Evolutionary conservation across 2,797 vertebrate genomes (phyloP), one percentile per base, ranked within the genome.

Genomic region (Balearica regulorum): DNA sequence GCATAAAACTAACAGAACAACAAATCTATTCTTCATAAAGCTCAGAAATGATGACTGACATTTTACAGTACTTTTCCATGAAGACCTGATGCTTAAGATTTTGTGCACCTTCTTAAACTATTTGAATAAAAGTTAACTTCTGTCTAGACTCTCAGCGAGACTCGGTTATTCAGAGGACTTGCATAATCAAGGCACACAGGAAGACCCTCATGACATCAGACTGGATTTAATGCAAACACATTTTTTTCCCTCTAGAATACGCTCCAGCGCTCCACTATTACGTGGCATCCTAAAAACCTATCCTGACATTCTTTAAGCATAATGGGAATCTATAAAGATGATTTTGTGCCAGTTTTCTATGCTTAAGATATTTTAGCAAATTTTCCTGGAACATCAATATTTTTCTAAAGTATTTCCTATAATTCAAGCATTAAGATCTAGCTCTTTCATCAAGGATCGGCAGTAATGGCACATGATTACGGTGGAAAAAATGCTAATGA

Each of bases 31-130:
- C 70, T 68, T 93, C 64, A 66, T 75, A 55, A 66, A 93, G 20
- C 25, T 93, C 5, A 5, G 61, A 72, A 84, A 84, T 20, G 13
- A 58, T 37, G 31, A 55, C 43, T 70, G 61, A 37, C 48, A 54
- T 76, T 93, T 92, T 66, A 89, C 18, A 85, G 41, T n/a, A n/a
- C 21, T 54, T 72, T 89, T 93, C 28, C 75, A 90, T 24, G 28
- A 84, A 83, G 73, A 79, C 16, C 19, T 43, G 46, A 69, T 54
- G 24, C 31, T 85, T 89, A 75, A 80, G 51, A 71, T 46, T 89
- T 80, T 78, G 44, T 58, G 60, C 33, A 57, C 22, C 37, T 87
- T 90, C 68, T 92, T 85, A 76, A 70, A 60, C 44, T 87, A 58
- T 37, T 61, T 62, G 71, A 69, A 72, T 48, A 72, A 83, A 68